Evolutionary conservation across 2,888 invertebrate species (phyloP).

Genomic region (Anodontia alba): DNA sequence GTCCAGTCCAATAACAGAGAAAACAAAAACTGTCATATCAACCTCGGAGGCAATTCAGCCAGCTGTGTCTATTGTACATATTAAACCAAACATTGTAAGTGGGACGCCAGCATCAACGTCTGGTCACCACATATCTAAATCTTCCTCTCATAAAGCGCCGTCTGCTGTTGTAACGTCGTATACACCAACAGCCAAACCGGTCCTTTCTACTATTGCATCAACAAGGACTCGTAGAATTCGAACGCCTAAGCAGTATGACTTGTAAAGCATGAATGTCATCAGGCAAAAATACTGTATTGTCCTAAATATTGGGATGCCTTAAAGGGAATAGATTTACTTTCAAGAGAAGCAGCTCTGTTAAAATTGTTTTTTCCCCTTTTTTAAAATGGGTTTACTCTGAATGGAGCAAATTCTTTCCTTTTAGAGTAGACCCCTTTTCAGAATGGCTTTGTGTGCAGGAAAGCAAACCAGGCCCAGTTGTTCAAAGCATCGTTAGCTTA

Average conservation of each 20-base stretch:
- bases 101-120: conserved; percentile 19
- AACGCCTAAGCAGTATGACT: conserved; percentile 82
- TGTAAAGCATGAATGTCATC: too few relatives aligned
- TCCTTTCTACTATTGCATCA: conserved; percentile 74
- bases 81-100: conserved; percentile 27
- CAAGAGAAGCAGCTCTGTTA: too few relatives aligned
- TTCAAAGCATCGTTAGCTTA: too few relatives aligned
- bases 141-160: conserved; percentile 41
- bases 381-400: too few relatives aligned
- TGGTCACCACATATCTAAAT: background rate
- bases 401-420: too few relatives aligned
- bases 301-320: too few relatives aligned
- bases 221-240: conserved; percentile 81
- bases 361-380: too few relatives aligned
- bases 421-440: too few relatives aligned
- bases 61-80: background rate
- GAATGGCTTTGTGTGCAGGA: too few relatives aligned
- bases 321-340: too few relatives aligned
- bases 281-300: too few relatives aligned
- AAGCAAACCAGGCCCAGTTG: too few relatives aligned
- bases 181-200: conserved; percentile 74
- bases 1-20: conserved; percentile 68
- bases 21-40: conserved; percentile 15
- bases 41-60: background rate
- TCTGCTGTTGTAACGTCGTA: conserved; percentile 61